A percentile compares a stretch with the other conserved stretches of the same genome.
phyloP scores from a whole-genome alignment of 2,797 vertebrate genomes.

The Acanthiza pusilla region DNA sequence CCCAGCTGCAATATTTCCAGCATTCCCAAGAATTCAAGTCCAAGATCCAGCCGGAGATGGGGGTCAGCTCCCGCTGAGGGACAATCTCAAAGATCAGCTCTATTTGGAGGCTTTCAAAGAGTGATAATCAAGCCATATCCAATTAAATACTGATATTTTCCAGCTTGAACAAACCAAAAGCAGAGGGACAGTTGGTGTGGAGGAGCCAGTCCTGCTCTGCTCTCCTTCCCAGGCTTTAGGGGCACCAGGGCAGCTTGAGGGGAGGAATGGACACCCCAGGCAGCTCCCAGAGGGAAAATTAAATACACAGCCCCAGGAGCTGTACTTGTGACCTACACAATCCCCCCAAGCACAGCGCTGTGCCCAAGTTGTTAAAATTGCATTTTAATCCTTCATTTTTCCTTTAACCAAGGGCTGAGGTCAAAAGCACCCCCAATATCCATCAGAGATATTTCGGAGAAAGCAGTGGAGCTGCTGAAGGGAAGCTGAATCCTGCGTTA shows the following conservation, averaged over 20 bases:
- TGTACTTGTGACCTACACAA: not conserved
- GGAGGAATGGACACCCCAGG: not conserved
- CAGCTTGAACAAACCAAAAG: not conserved
- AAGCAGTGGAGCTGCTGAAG: not conserved
- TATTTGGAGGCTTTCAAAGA: not conserved
- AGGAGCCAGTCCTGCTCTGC: not conserved
- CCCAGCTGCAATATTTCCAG: not conserved
- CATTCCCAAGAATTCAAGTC: not conserved
- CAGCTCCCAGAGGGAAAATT: not conserved
- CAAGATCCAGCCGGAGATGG: not conserved
- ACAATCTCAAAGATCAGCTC: not conserved
- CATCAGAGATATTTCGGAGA: not conserved
- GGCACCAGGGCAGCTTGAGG: not conserved
- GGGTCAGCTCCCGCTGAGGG: not conserved
- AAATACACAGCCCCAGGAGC: accelerated
- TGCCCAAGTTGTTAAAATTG: not conserved
- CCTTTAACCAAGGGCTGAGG: not conserved
- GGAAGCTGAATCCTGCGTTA: not conserved
- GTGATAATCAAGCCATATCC: not conserved
- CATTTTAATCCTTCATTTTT: not conserved
- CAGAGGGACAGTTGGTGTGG: not conserved
- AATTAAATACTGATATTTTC: not conserved
- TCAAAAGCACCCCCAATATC: not conserved
- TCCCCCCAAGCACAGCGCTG: not conserved
- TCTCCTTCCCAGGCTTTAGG: not conserved